Evolutionary conservation across 2,888 invertebrate species (phyloP), one percentile per base, ranked within the genome.

Genomic region (Lordiphosa andalusiaca): DNA sequence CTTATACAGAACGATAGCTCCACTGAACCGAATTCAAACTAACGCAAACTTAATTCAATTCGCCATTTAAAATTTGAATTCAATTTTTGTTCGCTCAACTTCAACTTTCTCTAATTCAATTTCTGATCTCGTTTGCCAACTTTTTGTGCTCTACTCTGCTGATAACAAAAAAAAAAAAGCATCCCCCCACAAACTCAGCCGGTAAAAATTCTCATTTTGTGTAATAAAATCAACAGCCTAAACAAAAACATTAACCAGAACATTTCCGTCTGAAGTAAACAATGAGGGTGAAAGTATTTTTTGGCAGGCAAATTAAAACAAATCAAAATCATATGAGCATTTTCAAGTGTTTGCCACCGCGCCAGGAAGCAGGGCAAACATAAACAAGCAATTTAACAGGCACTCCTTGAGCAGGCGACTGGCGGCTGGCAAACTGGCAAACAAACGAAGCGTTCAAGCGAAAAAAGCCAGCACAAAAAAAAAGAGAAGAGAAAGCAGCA

Each of bases 381-480:
- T 77, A 77, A 77, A 81, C 81, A 77, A 81, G 77, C 77, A 77
- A 77, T 77, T 77, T 77, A 81, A 77, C 71, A 74, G 66, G 66
- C 72, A 70, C 62, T 66, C 70, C 44, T 44, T 44, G 44, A 44
- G 44, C 25, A 33, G 30, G 38, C 55, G 73, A 39, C 55, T 64
- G 61, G 60, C 60, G 64, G 74, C 71, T 65, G 71, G 73, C 72
- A 74, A 71, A 76, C 74, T 76, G 74, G 84, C 76, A 83, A 82
- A 75, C 80, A 84, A 84, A 71, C 77, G 83, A 83, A 84, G 84
- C 83, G 83, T 77, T 84, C 84, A 80, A 75, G 77, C 83, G 71
- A 66, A 75, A 71, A 77, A 84, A 78, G 73, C 73, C 69, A 78
- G 70, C 51, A 51, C 56, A 62, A 38, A 57, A 56, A 48, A 64